A percentile compares a stretch with the other conserved stretches of the same genome.
phyloP scores from a whole-genome alignment of 2,888 invertebrate genomes.

The Ernsta delagoae region DNA sequence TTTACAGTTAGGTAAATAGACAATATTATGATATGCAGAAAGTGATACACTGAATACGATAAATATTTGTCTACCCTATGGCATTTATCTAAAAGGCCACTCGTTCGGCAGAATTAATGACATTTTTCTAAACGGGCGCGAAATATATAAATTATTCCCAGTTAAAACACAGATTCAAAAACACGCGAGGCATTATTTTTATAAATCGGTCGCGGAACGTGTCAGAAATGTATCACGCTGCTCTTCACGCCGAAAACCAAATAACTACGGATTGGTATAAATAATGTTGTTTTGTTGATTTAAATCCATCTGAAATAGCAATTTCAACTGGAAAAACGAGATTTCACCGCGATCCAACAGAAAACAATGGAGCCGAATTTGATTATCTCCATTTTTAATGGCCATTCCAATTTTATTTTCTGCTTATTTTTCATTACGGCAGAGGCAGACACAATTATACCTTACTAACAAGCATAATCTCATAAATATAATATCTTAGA shows the following conservation, averaged over 20 bases:
- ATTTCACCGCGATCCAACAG: slow-evolving; percentile 29
- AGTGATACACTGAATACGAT: slow-evolving; percentile 17
- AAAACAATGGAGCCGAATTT: slow-evolving; percentile 33
- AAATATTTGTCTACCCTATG: slow-evolving; percentile 37
- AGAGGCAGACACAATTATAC: slow-evolving; percentile 1
- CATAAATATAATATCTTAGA: neutral
- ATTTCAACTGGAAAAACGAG: slow-evolving; percentile 37
- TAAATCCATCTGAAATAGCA: slow-evolving; percentile 44
- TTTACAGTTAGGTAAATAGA: slow-evolving; percentile 3
- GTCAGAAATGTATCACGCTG: slow-evolving; percentile 51
- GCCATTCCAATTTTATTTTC: slow-evolving; percentile 18
- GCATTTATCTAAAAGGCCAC: slow-evolving; percentile 43
- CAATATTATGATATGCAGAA: neutral
- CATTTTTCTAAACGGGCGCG: slow-evolving; percentile 44
- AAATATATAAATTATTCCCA: slow-evolving; percentile 47
- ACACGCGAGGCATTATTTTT: slow-evolving; percentile 47
- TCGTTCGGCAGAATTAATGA: slow-evolving; percentile 46
- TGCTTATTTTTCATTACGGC: slow-evolving; percentile 27
- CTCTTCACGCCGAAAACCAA: slow-evolving; percentile 49
- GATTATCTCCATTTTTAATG: slow-evolving; percentile 28
- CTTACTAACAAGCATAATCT: slow-evolving; percentile 7
- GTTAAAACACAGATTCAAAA: slow-evolving; percentile 45
- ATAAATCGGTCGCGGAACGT: slow-evolving; percentile 48
- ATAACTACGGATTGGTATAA: slow-evolving; percentile 48
- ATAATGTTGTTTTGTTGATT: slow-evolving; percentile 48